phyloP scores from a whole-genome alignment of 2,797 vertebrate species.

The Sciurus vulgaris region DNA sequence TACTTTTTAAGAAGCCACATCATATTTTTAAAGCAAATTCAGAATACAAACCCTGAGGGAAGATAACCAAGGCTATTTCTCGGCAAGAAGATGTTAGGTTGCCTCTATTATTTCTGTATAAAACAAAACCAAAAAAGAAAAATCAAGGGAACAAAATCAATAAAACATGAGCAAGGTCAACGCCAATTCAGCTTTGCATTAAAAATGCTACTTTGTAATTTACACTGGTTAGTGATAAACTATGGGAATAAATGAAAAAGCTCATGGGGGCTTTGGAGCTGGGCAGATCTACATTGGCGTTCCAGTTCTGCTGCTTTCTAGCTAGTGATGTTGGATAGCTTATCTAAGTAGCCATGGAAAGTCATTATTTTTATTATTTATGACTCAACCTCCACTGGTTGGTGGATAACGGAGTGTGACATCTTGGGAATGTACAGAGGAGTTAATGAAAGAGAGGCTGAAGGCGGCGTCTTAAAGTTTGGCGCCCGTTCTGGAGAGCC shows the following conservation, averaged over 20 bases:
- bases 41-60: background rate
- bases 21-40: slow-evolving; percentile 19
- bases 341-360: background rate
- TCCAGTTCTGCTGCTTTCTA: background rate
- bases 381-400: background rate
- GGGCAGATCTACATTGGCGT: background rate
- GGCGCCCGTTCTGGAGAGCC: background rate
- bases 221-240: background rate
- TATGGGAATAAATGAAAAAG: background rate
- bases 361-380: background rate
- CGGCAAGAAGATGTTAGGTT: background rate
- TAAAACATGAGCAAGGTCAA: background rate
- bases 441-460: background rate
- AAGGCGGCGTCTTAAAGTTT: background rate
- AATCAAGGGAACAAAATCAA: background rate
- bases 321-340: background rate
- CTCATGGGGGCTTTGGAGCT: background rate
- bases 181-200: slow-evolving; percentile 9
- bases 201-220: background rate
- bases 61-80: background rate
- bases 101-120: background rate
- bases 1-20: background rate
- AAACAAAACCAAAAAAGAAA: background rate
- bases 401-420: background rate
- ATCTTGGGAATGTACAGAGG: background rate